Conservation (phyloP, 1,140 invertebrate species). For the Drosophila trapezifrons region DNA sequence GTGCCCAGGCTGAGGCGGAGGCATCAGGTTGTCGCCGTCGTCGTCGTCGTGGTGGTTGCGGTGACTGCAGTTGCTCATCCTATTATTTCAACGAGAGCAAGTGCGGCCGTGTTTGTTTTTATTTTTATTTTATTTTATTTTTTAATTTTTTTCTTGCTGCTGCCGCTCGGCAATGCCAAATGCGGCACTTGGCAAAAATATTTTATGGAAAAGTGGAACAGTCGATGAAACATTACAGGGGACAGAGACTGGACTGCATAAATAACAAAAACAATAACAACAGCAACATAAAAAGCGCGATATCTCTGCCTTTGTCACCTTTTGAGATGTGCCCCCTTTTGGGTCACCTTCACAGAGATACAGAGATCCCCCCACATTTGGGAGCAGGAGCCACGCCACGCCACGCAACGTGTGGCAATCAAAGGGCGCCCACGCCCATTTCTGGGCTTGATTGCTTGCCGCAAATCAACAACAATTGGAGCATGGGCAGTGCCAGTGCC, state of each 20-base stretch:
- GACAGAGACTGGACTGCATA: conserved; percentile 35
- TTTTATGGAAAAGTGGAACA: conserved; percentile 84
- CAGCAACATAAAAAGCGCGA: not conserved
- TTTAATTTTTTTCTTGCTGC: conserved; percentile 25
- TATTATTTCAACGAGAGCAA: conserved; percentile 61
- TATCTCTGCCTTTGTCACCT: conserved; percentile 19
- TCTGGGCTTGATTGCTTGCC: conserved; percentile 42
- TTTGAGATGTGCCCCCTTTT: not conserved
- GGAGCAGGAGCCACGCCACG: too few relatives aligned
- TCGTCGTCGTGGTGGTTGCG: conserved; percentile 7
- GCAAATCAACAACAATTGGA: conserved; percentile 42
- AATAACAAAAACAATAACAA: conserved; percentile 22
- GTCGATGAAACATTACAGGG: conserved; percentile 77
- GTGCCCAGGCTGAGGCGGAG: conserved; percentile 9
- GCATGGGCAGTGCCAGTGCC: conserved; percentile 40
- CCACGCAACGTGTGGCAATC: conserved; percentile 24
- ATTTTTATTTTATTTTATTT: not conserved
- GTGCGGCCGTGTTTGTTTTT: conserved; percentile 20
- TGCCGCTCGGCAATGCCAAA: conserved; percentile 56
- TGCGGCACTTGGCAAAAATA: conserved; percentile 81
- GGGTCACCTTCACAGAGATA: not conserved
- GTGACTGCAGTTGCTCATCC: conserved; percentile 42
- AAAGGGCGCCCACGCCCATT: conserved; percentile 54
- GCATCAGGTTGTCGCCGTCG: conserved; percentile 35
- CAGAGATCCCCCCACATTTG: too few relatives aligned